These are phyloP conservation scores for Vidua chalybeata DNA, from an alignment of 2,113 vertebrate genomes.

Conservation along the genomic window DNA sequence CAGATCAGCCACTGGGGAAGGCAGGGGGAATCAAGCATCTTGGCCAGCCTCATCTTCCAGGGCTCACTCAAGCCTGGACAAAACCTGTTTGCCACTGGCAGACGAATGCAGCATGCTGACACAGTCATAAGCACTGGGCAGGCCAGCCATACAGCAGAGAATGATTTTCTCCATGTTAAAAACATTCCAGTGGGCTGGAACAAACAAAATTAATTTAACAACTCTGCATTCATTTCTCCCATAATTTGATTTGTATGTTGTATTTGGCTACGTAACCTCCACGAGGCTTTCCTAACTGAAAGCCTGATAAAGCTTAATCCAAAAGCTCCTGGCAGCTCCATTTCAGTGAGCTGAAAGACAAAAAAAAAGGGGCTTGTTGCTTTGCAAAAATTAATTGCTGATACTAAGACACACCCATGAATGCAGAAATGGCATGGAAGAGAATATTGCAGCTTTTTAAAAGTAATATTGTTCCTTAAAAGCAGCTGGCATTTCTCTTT, in stretches of 20 bases:
- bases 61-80: slow-evolving; percentile 45
- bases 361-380: slow-evolving; percentile 3
- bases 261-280: slow-evolving; percentile 54
- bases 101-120: slow-evolving; percentile 15
- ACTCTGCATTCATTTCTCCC: slow-evolving; percentile 50
- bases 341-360: neutral
- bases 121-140: neutral
- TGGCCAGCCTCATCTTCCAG: neutral
- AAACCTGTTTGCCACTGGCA: slow-evolving; percentile 26
- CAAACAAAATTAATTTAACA: slow-evolving; percentile 69
- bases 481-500: neutral
- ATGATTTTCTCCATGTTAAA: slow-evolving; percentile 58
- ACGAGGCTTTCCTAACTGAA: slow-evolving; percentile 37
- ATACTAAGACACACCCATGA: neutral
- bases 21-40: neutral
- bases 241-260: slow-evolving; percentile 67
- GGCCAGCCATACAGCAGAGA: slow-evolving; percentile 25
- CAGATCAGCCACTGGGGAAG: neutral
- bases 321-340: slow-evolving; percentile 46
- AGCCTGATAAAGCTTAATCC: slow-evolving; percentile 46
- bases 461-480: neutral
- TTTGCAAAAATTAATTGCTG: neutral
- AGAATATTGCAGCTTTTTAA: neutral
- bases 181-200: slow-evolving; percentile 65
- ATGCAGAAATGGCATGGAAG: neutral